These are phyloP conservation scores for Chamaedrilus cognettii DNA, from an alignment of 2,888 invertebrate species.

Conservation along the genomic window DNA sequence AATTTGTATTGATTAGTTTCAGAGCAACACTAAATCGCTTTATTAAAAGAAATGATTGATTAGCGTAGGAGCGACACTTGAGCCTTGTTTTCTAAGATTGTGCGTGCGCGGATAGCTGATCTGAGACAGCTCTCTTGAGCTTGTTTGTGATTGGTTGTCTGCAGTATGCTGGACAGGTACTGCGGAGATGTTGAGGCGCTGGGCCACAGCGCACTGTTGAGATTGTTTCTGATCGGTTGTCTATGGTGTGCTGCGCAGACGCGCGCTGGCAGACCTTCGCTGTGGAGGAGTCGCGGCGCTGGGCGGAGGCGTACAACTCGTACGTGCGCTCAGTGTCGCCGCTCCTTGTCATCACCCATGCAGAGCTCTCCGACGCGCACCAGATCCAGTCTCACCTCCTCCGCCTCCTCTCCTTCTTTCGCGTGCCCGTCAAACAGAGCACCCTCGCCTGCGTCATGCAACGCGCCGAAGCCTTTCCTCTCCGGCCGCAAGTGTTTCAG, in stretches of 20 bases:
- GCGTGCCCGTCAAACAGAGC: constrained; percentile 4
- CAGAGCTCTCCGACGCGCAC: background rate
- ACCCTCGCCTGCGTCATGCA: background rate
- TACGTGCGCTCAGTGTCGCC: background rate
- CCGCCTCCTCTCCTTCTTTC: background rate
- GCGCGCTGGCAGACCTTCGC: background rate
- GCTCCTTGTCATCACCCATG: background rate
- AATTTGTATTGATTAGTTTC: no score
- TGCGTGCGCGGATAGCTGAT: no score
- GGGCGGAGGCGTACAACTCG: background rate
- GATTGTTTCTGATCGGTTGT: no score
- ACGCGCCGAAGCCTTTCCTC: background rate
- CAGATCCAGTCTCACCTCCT: background rate
- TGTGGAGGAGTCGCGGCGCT: background rate
- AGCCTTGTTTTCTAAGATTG: no score
- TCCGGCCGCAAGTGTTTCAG: background rate
- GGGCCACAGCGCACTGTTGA: no score
- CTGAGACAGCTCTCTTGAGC: no score
- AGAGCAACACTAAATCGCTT: no score
- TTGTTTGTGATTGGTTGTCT: no score
- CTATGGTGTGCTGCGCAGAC: background rate
- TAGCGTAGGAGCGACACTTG: no score
- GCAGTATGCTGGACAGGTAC: no score
- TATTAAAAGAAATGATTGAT: no score
- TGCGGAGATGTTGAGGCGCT: no score